Percentiles rank a stretch among this genome's conserved stretches.
Conservation (phyloP, 2,888 invertebrate species). For the Mesorhabditis sp. region DNA sequence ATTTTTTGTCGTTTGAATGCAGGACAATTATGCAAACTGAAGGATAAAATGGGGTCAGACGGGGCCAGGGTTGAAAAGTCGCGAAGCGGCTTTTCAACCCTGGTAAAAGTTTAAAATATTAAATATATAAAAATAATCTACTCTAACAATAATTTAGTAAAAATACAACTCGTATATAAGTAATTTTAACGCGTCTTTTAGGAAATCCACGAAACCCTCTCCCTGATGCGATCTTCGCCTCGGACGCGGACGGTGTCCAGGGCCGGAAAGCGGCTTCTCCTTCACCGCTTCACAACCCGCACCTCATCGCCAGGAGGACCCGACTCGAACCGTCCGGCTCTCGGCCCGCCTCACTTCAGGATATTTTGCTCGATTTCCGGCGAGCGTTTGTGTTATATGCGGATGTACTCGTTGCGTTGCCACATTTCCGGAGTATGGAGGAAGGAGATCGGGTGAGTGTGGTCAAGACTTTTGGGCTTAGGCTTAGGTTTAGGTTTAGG, state of each 20-base stretch:
- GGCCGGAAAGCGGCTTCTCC: neutral
- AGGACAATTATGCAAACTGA: no score
- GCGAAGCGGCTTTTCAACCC: no score
- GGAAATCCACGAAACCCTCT: neutral
- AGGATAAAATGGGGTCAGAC: no score
- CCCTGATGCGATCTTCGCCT: constrained; percentile 13
- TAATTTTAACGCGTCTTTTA: neutral
- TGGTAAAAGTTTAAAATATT: no score
- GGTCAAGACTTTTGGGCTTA: neutral
- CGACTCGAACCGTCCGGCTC: constrained; percentile 27
- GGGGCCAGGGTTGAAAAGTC: no score
- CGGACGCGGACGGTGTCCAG: constrained; percentile 5
- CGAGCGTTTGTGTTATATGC: constrained; percentile 41
- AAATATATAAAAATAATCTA: no score
- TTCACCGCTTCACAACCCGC: constrained; percentile 18
- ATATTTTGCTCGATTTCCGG: constrained; percentile 40
- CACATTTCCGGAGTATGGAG: constrained; percentile 16
- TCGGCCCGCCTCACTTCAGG: constrained; percentile 34
- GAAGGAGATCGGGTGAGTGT: constrained; percentile 20
- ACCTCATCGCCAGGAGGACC: constrained; percentile 12
- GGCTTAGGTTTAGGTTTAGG: constrained; percentile 6
- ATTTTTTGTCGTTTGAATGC: no score
- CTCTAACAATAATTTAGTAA: no score
- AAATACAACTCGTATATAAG: no score
- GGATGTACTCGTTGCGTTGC: constrained; percentile 27